Evolutionary conservation across 1,140 invertebrate genomes (phyloP), one percentile per base, ranked within the genome.

Genomic region (Cydia amplana): DNA sequence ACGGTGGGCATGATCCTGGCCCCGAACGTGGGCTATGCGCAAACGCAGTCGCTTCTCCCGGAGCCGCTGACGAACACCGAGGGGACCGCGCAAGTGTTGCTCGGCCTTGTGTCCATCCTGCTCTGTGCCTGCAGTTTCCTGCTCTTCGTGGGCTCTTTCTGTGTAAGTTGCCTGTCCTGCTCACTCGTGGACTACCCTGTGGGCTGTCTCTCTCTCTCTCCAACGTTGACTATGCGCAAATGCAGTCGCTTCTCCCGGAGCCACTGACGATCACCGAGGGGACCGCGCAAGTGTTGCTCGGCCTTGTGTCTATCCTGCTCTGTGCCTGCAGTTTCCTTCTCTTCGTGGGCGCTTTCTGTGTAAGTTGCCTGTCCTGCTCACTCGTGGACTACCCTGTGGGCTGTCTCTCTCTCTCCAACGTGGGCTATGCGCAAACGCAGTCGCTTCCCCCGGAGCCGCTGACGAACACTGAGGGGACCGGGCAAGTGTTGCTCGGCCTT

Each of bases 311-410:
- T 0, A 83, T 91, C 0, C 75, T 87, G 74, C 80, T 88, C 0
- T 89, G 87, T 46, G 10, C 77, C 5, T 80, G 82, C 72, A 89
- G 89, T 51, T 46, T 83, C 0, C 16, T 89, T 7, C 78, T 91
- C 0, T 28, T 89, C 0, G 49, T 88, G 36, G 89, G 89, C 14
- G 79, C 87, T 73, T 79, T 83, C 3, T 88, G 86, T 82, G 88
- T 90, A 55, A 85, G 87, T 84, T 73, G n/a, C n/a, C n/a, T n/a
- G n/a, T n/a, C n/a, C n/a, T n/a, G n/a, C n/a, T n/a, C n/a, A n/a
- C n/a, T n/a, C n/a, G n/a, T n/a, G n/a, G n/a, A n/a, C n/a, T n/a
- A n/a, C n/a, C n/a, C n/a, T n/a, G n/a, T n/a, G n/a, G n/a, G n/a
- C n/a, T n/a, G n/a, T n/a, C n/a, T n/a, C n/a, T n/a, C n/a, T n/a